phyloP scores from a whole-genome alignment of 2,888 invertebrate genomes.

The Calameuta idolon region DNA sequence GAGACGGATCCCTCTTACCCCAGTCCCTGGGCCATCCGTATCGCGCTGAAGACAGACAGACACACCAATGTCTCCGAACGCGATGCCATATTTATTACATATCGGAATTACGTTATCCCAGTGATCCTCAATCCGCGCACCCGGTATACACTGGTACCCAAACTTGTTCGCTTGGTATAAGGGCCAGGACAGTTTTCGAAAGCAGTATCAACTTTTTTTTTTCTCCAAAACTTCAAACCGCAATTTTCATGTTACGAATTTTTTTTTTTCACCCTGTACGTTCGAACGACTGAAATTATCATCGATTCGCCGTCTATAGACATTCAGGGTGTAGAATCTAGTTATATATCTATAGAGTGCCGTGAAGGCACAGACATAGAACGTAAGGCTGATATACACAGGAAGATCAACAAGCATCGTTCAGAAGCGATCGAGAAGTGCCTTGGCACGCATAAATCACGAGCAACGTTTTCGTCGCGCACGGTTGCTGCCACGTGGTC shows the following conservation, averaged over 20 bases:
- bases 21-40: not conserved
- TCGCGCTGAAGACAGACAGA: slow-evolving; percentile 49
- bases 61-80: slow-evolving; percentile 50
- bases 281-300: not conserved
- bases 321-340: not conserved
- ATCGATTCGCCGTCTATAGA: not conserved
- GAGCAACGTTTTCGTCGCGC: not conserved
- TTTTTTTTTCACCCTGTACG: not conserved
- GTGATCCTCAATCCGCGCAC: not conserved
- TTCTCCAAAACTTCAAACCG: not conserved
- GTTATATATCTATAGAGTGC: not conserved
- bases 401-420: not conserved
- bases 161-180: not conserved
- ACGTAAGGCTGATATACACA: not conserved
- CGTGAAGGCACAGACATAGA: not conserved
- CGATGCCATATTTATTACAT: slow-evolving; percentile 58
- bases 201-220: not conserved
- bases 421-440: not conserved
- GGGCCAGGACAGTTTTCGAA: not conserved
- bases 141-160: not conserved
- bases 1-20: not conserved
- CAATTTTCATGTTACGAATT: not conserved
- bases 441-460: not conserved
- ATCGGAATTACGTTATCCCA: slow-evolving; percentile 57
- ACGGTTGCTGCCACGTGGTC: not conserved